Evolutionary conservation across 2,888 invertebrate genomes (phyloP), one percentile per base, ranked within the genome.

Genomic region (Euspilapteryx auroguttella): DNA sequence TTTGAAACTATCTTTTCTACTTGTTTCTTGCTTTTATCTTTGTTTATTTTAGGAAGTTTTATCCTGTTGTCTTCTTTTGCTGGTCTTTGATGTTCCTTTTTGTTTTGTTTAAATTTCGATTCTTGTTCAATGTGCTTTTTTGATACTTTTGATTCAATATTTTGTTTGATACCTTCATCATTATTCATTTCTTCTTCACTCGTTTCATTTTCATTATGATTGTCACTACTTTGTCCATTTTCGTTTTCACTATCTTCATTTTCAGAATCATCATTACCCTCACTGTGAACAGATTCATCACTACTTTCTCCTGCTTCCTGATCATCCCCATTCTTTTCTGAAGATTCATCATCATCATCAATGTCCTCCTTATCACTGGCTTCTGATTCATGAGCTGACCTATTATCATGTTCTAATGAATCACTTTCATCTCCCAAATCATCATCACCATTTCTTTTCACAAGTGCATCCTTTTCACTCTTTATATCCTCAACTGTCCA

Each of bases 1-100:
- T 58, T 49, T 27, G 51, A 47, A 5, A 51, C 36, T 21, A 69
- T 42, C 34, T 73, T 75, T 10, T 65, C 59, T 34, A 62, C 65
- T 2, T 71, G 49, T 27, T 62, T 64, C 32, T 61, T 69, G 31
- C 57, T 63, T 40, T 69, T 71, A 27, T 61, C 61, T 44, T 64
- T 68, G 39, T 46, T 59, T 64, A 31, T 51, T 54, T 12, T 41
- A 40, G 26, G 30, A 24, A 33, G 31, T 33, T 32, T 21, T 21
- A n/a, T 28, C 14, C 8, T 12, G 30, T 27, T 15, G 13, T 27
- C 12, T 30, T 27, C 23, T 24, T 31, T 23, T n/a, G 25, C 15
- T 6, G 24, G 25, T 25, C 11, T 22, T 29, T 14, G 29, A 21
- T 21, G 20, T 23, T 22, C 27, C 25, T 14, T 27, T 25, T 26